Percentiles rank a stretch among this genome's conserved stretches.
phyloP scores from a whole-genome alignment of 1,140 invertebrate species.

The Brachionus koreanus region DNA sequence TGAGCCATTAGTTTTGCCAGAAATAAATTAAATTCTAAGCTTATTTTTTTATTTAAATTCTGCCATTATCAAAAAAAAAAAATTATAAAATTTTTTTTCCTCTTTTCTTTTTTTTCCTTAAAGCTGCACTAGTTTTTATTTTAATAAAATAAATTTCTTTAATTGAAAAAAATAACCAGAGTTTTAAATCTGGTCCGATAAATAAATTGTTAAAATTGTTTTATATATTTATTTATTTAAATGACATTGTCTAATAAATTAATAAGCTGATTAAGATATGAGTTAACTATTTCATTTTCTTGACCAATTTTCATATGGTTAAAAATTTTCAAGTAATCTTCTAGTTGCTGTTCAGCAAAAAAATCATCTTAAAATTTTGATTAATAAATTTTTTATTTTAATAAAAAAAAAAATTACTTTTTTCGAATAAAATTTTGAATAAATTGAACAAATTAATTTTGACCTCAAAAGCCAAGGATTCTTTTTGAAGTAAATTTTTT shows the following conservation, averaged over 20 bases:
- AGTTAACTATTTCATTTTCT: not conserved
- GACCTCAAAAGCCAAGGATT: not conserved
- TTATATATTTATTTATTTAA: not conserved
- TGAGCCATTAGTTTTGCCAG: slow-evolving; percentile 30
- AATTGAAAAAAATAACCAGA: not conserved
- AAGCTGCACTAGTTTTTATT: not conserved
- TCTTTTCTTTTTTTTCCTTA: not conserved
- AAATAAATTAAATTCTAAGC: slow-evolving; percentile 17
- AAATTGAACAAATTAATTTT: not conserved
- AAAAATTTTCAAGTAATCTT: not conserved
- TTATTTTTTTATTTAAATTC: not conserved
- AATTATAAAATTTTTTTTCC: not conserved
- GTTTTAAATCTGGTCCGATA: slow-evolving; percentile 4
- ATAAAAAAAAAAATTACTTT: not conserved
- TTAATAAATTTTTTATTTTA: not conserved
- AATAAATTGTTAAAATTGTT: not conserved
- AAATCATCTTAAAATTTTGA: not conserved
- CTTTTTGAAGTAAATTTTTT: slow-evolving; percentile 3
- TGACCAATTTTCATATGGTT: not conserved
- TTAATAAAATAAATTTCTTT: not conserved
- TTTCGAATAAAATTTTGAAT: slow-evolving; percentile 6
- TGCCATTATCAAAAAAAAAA: not conserved
- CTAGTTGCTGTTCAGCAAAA: slow-evolving; percentile 2
- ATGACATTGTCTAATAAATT: not conserved
- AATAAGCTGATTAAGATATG: not conserved